Percentiles rank a stretch among this genome's conserved stretches.
phyloP scores from a whole-genome alignment of 2,113 vertebrate species.

The Tursiops truncatus region DNA sequence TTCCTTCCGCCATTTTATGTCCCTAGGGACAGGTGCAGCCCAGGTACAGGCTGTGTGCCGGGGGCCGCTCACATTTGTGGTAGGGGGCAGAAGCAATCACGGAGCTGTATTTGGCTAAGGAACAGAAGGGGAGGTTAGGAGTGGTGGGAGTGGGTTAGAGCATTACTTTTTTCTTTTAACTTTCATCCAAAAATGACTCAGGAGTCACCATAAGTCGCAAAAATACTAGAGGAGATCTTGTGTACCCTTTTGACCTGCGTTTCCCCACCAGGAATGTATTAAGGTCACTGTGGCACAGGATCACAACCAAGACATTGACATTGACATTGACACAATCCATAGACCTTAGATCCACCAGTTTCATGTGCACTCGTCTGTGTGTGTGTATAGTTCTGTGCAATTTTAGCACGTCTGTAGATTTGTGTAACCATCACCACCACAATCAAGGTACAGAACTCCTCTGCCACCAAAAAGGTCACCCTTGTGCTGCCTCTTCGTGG shows the following conservation, averaged over 20 bases:
- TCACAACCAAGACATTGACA: not conserved
- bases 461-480: not conserved
- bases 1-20: not conserved
- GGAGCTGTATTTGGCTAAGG: too few relatives aligned
- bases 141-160: not conserved
- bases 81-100: not conserved
- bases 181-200: not conserved
- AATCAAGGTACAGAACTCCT: not conserved
- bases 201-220: not conserved
- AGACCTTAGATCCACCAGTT: fast-evolving
- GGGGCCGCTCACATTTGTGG: too few relatives aligned
- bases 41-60: fast-evolving
- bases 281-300: fast-evolving
- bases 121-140: not conserved
- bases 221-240: not conserved
- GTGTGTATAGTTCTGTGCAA: not conserved
- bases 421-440: too few relatives aligned
- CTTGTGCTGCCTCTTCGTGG: fast-evolving
- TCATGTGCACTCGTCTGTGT: fast-evolving
- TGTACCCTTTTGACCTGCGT: fast-evolving
- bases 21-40: fast-evolving
- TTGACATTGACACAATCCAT: fast-evolving
- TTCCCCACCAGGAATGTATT: not conserved
- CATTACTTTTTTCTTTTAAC: not conserved
- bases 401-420: not conserved